phyloP scores from a whole-genome alignment of 2,797 vertebrate genomes.

The Melanotaenia trifasciata region DNA sequence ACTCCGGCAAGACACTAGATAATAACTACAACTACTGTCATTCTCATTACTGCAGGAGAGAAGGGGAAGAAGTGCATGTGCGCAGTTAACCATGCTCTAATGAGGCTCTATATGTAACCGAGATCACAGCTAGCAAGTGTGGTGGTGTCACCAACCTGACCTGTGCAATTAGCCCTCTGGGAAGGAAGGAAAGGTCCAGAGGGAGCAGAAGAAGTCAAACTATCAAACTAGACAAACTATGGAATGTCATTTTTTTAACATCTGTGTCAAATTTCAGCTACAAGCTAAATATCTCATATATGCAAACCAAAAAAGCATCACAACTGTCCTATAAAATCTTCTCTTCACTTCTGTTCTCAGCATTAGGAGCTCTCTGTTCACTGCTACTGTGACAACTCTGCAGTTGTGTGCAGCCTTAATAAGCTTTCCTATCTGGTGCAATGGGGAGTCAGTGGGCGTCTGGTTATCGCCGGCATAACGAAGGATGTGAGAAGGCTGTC shows the following conservation, averaged over 20 bases:
- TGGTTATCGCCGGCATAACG: constrained; percentile 51
- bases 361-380: constrained; percentile 25
- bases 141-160: constrained; percentile 62
- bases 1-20: constrained; percentile 27
- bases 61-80: constrained; percentile 4
- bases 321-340: constrained; percentile 15
- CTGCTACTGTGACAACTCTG: constrained; percentile 48
- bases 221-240: constrained; percentile 11
- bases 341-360: neutral
- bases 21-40: constrained; percentile 66
- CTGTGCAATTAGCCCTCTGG: constrained; percentile 61
- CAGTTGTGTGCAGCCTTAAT: constrained; percentile 53
- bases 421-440: constrained; percentile 55
- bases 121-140: constrained; percentile 63
- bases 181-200: constrained; percentile 1
- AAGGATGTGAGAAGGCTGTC: constrained; percentile 53
- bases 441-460: constrained; percentile 56
- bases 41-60: constrained; percentile 53
- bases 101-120: constrained; percentile 65
- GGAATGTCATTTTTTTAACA: constrained; percentile 5
- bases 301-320: neutral
- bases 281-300: constrained; percentile 8
- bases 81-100: constrained; percentile 63
- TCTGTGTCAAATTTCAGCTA: neutral
- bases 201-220: constrained; percentile 2